Base-by-base conservation (phyloP, 2,888 invertebrate species). In the Tryphoninae sp. region DNA sequence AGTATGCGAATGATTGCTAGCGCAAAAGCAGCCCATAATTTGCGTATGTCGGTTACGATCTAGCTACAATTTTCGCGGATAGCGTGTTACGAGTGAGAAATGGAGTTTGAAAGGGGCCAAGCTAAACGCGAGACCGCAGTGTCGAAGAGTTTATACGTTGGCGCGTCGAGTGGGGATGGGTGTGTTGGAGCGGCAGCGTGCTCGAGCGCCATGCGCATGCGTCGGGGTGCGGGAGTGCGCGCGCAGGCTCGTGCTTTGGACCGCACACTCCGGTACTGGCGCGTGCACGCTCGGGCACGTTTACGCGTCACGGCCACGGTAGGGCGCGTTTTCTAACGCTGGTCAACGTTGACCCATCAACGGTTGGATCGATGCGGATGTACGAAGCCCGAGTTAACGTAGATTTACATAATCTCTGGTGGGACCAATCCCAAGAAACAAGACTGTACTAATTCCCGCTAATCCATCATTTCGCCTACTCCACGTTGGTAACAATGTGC, bases 391-490 rank as follows among this genome's bases (percentile, higher is more conserved):
- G 78, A 78, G 80, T 83, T 84, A 83, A 76, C 81, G 73, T 45
- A 62, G 71, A 84, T 86, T 85, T 86, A 82, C 86, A 86, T 86
- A 86, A 86, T 86, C 84, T 79, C 68, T 73, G 26, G 67, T 80
- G 78, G 78, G 80, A 84, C 81, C 83, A 82, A 80, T 82, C 74
- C 68, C 82, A 84, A 86, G 86, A 86, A 86, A 83, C 85, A 84
- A 78, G 84, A 84, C 81, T 82, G 81, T 78, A 75, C 75, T 65
- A 78, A 75, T 75, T 71, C 74, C 53, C 62, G 59, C 65, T 81
- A 81, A 81, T 81, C 78, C 81, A 71, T 33, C 33, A 33, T 81
- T 78, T 69, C 73, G 65, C 78, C 78, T 81, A 62, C 40, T 13
- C 33, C 22, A 33, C 45, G 51, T 55, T 23, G 23, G 40, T 77